phyloP scores from a whole-genome alignment of 2,797 vertebrate species.

The Halcyon chelicuti region DNA sequence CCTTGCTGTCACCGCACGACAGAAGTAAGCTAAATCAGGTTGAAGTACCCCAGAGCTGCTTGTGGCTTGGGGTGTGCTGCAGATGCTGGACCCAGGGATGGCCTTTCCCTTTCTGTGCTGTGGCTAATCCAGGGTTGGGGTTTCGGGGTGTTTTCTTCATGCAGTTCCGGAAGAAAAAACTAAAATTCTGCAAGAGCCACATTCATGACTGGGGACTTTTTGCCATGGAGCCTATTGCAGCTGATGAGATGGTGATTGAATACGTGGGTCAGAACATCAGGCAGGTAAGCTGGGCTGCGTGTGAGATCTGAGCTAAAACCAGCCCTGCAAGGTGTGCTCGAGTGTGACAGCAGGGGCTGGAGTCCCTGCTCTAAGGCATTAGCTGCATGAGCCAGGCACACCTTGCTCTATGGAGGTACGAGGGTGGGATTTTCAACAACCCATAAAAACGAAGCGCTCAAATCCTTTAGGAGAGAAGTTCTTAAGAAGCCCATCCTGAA shows the following conservation, averaged over 20 bases:
- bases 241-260: conserved; percentile 99
- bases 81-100: background rate
- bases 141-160: background rate
- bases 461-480: background rate
- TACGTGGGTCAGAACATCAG: conserved; percentile 98
- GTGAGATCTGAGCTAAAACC: background rate
- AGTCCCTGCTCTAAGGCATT: background rate
- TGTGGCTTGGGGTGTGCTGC: background rate
- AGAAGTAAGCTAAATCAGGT: background rate
- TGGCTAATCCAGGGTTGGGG: background rate
- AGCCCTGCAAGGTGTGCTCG: background rate
- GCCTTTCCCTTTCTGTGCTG: background rate
- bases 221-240: conserved; percentile 95
- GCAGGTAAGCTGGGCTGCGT: conserved; percentile 83
- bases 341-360: background rate
- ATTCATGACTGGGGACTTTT: conserved; percentile 99
- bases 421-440: background rate
- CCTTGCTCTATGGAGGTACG: fast-evolving
- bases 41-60: background rate
- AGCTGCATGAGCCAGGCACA: background rate
- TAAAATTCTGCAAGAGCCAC: conserved; percentile 94
- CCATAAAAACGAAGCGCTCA: background rate
- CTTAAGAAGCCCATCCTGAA: background rate
- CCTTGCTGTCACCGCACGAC: background rate
- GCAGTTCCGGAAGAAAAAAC: conserved; percentile 98